Base-by-base conservation (phyloP, 2,113 vertebrate genomes). In the Lasiurus borealis region DNA sequence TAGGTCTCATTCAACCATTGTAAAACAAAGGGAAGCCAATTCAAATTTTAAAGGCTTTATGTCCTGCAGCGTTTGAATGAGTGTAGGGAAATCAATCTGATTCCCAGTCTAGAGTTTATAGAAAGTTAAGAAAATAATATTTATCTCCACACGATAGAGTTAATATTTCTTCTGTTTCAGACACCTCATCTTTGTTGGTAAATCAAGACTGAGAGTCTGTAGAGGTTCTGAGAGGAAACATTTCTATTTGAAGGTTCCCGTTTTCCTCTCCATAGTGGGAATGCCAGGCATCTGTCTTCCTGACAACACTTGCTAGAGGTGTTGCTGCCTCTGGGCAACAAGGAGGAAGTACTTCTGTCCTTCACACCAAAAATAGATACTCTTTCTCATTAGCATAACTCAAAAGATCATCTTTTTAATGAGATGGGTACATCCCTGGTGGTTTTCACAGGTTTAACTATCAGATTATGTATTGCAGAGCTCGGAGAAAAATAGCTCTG, bases 301-400 rank as follows among this genome's bases (percentile, higher is more conserved):
- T 93, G 76, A 77, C 64, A 52, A 73, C 62, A 48, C 72, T 93
- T 82, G 5, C 76, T 73, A 77, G 50, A 93, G 64, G 81, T 90
- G 72, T 91, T 2, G 3, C 84, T 80, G 84, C 50, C 88, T 87
- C 31, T 27, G 77, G 90, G 93, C 90, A 95, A 52, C 48, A 66
- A 90, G 68, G 88, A 93, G 94, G 80, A 95, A 97, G 54, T 73
- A 27, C 66, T 93, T 94, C 75, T 93, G 83, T 76, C 86, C 93
- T 91, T 84, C 91, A 87, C 82, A 40, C 90, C 93, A 64, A 93
- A 91, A 96, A 95, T 92, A 97, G 95, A 66, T 93, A 77, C 40
- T 87, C 78, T 84, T 90, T 62, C 92, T 97, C 95, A 90, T 96
- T 93, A 93, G 77, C 77, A 14, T 66, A 82, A 68, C 73, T 88